Conservation (phyloP, 2,113 vertebrate species). For the Pterophyllum scalare region DNA sequence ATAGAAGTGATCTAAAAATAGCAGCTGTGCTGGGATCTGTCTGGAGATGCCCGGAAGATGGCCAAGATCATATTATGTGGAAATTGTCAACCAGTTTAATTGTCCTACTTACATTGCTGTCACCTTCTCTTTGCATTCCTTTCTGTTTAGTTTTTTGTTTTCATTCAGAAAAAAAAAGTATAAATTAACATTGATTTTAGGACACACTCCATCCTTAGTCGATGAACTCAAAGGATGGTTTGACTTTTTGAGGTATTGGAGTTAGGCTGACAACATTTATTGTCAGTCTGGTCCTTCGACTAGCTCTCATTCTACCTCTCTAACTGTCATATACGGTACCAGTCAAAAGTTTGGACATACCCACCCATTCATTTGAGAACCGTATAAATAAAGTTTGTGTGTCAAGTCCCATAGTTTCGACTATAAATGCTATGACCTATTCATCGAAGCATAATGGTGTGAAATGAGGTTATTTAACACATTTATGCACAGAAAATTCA, state of each 20-base stretch:
- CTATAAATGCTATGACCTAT: not conserved
- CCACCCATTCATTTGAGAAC: too few relatives aligned
- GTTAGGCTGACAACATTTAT: not conserved
- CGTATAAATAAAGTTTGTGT: not conserved
- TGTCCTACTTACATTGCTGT: not conserved
- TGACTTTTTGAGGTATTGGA: not conserved
- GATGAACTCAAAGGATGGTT: not conserved
- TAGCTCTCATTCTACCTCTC: not conserved
- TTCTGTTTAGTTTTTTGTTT: not conserved
- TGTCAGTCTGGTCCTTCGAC: not conserved
- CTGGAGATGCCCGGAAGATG: not conserved
- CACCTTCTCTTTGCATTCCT: not conserved
- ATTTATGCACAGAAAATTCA: not conserved
- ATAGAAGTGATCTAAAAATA: not conserved
- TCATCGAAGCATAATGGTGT: not conserved
- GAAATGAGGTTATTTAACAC: not conserved
- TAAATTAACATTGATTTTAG: not conserved
- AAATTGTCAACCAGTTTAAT: not conserved
- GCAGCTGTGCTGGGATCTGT: not conserved
- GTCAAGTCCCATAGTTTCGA: not conserved
- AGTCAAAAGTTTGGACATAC: too few relatives aligned
- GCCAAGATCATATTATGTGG: not conserved
- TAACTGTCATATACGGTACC: not conserved
- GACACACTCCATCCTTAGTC: not conserved
- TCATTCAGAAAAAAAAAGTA: not conserved